Evolutionary conservation across 2,113 vertebrate species (phyloP).

Genomic region (Phodopus roborovskii): DNA sequence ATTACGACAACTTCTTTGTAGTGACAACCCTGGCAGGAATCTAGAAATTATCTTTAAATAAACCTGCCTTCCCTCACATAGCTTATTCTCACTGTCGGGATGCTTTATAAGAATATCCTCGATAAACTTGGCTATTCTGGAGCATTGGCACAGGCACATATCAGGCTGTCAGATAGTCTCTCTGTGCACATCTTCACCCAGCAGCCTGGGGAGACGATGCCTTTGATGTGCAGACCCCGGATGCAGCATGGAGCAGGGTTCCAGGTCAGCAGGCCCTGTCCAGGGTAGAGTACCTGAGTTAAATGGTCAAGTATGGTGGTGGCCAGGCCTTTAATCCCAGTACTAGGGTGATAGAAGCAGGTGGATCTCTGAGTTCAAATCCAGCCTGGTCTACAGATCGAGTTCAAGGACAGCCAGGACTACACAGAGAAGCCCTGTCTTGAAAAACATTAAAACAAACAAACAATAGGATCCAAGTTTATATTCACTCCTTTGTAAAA

Average conservation of each 20-base stretch:
- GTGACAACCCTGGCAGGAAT: slow-evolving; percentile 4
- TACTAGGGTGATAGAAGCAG: background rate
- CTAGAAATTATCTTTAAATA: slow-evolving; percentile 23
- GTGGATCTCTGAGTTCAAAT: too few relatives aligned
- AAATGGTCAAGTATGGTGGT: too few relatives aligned
- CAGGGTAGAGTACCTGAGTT: background rate
- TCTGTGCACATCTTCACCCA: background rate
- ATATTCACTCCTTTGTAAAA: background rate
- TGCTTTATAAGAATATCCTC: background rate
- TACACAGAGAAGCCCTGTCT: background rate
- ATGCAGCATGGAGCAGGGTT: background rate
- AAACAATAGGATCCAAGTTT: background rate
- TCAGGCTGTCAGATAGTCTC: background rate
- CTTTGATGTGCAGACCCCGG: background rate
- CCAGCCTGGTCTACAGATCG: too few relatives aligned
- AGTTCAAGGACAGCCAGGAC: too few relatives aligned
- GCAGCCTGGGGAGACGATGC: background rate
- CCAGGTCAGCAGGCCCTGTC: background rate
- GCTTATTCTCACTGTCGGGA: background rate
- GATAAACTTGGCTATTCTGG: background rate
- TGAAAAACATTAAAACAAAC: background rate
- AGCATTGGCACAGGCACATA: background rate
- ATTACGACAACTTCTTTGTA: background rate
- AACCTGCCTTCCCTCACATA: slow-evolving; percentile 7
- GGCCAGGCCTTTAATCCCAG: background rate